Percentiles rank a stretch among this genome's conserved stretches.
Evolutionary conservation across 2,797 vertebrate genomes (phyloP).

Genomic region (Taeniopygia guttata): DNA sequence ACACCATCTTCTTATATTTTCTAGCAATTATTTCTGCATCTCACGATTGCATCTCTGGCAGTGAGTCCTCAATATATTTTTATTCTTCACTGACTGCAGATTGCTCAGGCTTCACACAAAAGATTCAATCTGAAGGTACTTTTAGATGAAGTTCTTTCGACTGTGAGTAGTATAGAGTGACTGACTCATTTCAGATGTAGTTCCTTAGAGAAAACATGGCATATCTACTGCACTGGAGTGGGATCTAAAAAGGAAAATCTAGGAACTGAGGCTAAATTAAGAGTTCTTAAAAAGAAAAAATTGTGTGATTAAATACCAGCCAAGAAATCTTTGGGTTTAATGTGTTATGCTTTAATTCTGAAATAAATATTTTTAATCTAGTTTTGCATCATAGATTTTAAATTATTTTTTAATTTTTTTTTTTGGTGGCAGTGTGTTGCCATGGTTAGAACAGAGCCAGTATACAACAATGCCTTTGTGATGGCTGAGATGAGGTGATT

Average conservation of each 20-base stretch:
- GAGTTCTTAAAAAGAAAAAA: not conserved
- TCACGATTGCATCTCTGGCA: not conserved
- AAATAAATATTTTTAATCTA: not conserved
- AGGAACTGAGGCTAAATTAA: not conserved
- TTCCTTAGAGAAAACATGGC: not conserved
- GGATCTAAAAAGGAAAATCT: not conserved
- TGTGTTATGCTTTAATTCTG: not conserved
- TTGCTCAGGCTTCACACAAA: constrained; percentile 35
- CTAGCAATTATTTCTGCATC: constrained; percentile 20
- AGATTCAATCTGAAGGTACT: constrained; percentile 39
- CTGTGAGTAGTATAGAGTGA: not conserved
- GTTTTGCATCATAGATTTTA: not conserved
- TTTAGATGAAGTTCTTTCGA: constrained; percentile 35
- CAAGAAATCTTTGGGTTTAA: not conserved
- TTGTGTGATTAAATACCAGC: not conserved
- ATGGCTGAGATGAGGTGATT: not conserved
- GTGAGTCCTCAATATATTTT: constrained; percentile 13
- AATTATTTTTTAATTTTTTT: not conserved
- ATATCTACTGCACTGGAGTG: not conserved
- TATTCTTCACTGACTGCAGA: constrained; percentile 7
- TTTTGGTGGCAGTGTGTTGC: not conserved
- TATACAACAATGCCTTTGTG: not conserved
- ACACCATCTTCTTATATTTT: not conserved
- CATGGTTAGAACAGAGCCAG: not conserved
- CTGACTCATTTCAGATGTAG: constrained; percentile 22